A percentile compares a stretch with the other conserved stretches of the same genome.
These are phyloP conservation scores for Ceratosolen fusciceps DNA, from an alignment of 1,140 invertebrate genomes.

Conservation along the genomic window DNA sequence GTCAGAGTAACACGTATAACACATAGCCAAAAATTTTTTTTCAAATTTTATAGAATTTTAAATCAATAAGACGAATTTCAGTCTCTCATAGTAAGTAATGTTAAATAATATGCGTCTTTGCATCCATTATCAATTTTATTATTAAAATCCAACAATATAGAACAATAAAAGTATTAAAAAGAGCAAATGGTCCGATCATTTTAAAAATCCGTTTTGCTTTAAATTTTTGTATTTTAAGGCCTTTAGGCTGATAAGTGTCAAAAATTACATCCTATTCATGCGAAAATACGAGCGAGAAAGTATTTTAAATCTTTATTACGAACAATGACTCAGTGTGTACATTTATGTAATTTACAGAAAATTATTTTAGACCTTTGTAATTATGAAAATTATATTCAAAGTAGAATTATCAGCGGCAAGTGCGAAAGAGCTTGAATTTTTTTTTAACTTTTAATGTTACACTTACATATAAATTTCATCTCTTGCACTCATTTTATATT, in stretches of 20 bases:
- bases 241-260: slow-evolving; percentile 15
- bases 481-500: too few species aligned
- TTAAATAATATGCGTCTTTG: too few species aligned
- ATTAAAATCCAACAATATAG: too few species aligned
- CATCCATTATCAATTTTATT: too few species aligned
- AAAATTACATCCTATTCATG: slow-evolving; percentile 44
- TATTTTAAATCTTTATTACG: slow-evolving; percentile 31
- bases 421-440: neutral
- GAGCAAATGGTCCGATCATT: slow-evolving; percentile 32
- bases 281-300: slow-evolving; percentile 31
- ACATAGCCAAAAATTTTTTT: too few species aligned
- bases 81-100: too few species aligned
- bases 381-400: slow-evolving; percentile 29
- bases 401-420: neutral
- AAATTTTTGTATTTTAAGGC: slow-evolving; percentile 38
- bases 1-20: too few species aligned
- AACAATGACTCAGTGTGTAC: slow-evolving; percentile 28
- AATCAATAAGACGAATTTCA: too few species aligned
- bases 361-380: slow-evolving; percentile 1
- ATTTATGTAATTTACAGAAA: slow-evolving; percentile 36
- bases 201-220: slow-evolving; percentile 26
- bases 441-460: too few species aligned
- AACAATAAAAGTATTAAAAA: slow-evolving; percentile 15
- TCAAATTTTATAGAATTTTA: too few species aligned
- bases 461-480: too few species aligned